These are phyloP conservation scores for Habropoda laboriosa DNA, from an alignment of 1,140 invertebrate species.

Conservation along the genomic window DNA sequence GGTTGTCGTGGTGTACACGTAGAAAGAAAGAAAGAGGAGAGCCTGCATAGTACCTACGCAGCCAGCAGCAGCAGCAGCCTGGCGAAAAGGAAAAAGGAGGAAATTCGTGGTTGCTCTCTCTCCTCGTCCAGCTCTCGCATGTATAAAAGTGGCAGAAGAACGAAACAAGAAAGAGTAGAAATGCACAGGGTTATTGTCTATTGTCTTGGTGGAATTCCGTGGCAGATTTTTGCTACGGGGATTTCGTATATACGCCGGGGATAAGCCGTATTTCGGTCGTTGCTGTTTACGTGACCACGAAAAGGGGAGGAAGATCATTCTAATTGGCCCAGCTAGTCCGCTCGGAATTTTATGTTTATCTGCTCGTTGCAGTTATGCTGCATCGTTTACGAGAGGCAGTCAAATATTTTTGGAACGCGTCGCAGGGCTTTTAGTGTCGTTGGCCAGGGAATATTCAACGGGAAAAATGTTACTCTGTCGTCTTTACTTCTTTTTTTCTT, in stretches of 20 bases:
- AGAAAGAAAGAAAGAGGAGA: neutral
- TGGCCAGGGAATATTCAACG: too few species aligned
- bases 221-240: neutral
- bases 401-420: neutral
- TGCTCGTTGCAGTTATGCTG: neutral
- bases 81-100: conserved; percentile 16
- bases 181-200: conserved; percentile 12
- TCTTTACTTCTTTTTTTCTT: too few species aligned
- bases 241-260: neutral
- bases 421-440: too few species aligned
- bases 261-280: neutral
- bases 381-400: neutral
- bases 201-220: neutral
- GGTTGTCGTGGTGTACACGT: neutral
- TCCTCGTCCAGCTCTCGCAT: neutral
- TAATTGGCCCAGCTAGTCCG: neutral
- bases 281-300: neutral
- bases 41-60: too few species aligned
- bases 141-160: neutral
- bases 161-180: neutral
- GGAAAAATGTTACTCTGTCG: too few species aligned
- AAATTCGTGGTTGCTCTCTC: neutral
- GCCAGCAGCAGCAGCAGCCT: neutral
- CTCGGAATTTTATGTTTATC: neutral
- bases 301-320: neutral